Conservation (phyloP, 2,797 vertebrate genomes). For the Rhinophrynus dorsalis region DNA sequence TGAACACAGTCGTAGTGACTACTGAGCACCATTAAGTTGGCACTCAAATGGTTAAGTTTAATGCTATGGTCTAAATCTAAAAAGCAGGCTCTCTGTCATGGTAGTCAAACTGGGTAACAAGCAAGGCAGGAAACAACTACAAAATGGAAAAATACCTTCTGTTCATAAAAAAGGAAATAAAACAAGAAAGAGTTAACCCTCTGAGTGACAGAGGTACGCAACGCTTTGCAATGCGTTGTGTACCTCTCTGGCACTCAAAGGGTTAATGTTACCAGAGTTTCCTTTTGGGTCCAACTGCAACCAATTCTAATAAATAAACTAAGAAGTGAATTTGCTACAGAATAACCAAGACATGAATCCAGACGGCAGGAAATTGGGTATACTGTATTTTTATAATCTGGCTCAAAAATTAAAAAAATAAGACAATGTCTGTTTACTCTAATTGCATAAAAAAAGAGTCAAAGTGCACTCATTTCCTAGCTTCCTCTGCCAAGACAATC, state of each 20-base stretch:
- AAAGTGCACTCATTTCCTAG: slow-evolving; percentile 61
- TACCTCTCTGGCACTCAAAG: too few relatives aligned
- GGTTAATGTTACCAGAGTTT: background rate
- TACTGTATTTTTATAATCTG: slow-evolving; percentile 59
- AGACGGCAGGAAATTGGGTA: slow-evolving; percentile 59
- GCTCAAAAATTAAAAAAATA: slow-evolving; percentile 66
- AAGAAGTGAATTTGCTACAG: too few relatives aligned
- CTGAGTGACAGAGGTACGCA: too few relatives aligned
- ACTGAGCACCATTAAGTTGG: too few relatives aligned
- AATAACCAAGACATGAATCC: background rate
- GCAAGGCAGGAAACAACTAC: background rate
- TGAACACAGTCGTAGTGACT: too few relatives aligned
- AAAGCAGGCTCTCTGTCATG: too few relatives aligned
- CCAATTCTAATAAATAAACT: too few relatives aligned
- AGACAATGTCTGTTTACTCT: slow-evolving; percentile 60
- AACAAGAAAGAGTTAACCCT: too few relatives aligned
- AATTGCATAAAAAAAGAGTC: slow-evolving; percentile 62
- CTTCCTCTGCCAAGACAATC: slow-evolving; percentile 61
- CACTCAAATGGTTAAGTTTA: too few relatives aligned
- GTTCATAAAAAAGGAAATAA: background rate
- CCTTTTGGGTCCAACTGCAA: too few relatives aligned
- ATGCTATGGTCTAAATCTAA: too few relatives aligned
- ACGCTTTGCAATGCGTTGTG: too few relatives aligned
- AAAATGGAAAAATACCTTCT: background rate
- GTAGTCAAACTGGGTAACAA: background rate